Evolutionary conservation across 2,888 invertebrate genomes (phyloP).

Genomic region (Sinelater perroti): DNA sequence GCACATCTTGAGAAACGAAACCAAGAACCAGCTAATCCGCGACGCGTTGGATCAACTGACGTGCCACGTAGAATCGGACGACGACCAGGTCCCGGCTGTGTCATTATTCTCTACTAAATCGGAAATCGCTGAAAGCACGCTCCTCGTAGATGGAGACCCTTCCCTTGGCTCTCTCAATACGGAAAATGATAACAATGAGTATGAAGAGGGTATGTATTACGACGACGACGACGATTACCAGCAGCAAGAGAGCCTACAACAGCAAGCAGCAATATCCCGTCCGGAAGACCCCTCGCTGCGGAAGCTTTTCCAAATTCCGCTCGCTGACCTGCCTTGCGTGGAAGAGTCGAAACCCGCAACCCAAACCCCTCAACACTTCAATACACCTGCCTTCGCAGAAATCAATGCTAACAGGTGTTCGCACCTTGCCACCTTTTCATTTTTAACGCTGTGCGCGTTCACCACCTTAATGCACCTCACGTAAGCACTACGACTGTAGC

Average conservation of each 20-base stretch:
- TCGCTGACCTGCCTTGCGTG: constrained; percentile 57
- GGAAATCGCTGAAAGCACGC: constrained; percentile 34
- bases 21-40: constrained; percentile 74
- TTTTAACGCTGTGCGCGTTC: constrained; percentile 19
- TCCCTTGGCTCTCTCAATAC: constrained; percentile 21
- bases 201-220: constrained; percentile 42
- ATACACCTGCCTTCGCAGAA: constrained; percentile 49
- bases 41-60: constrained; percentile 75
- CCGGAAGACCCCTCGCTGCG: constrained; percentile 46
- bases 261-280: constrained; percentile 40
- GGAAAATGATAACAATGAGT: constrained; percentile 40
- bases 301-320: constrained; percentile 51
- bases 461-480: constrained; percentile 21
- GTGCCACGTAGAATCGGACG: constrained; percentile 69
- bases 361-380: constrained; percentile 50
- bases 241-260: constrained; percentile 46
- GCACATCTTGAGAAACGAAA: constrained; percentile 76
- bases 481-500: too few species aligned
- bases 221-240: constrained; percentile 44
- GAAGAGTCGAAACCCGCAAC: constrained; percentile 52
- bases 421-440: constrained; percentile 18
- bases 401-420: constrained; percentile 42
- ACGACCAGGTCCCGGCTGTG: constrained; percentile 10
- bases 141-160: constrained; percentile 38
- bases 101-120: constrained; percentile 26